Evolutionary conservation across 2,113 vertebrate species (phyloP).

Genomic region (Thermophis baileyi): DNA sequence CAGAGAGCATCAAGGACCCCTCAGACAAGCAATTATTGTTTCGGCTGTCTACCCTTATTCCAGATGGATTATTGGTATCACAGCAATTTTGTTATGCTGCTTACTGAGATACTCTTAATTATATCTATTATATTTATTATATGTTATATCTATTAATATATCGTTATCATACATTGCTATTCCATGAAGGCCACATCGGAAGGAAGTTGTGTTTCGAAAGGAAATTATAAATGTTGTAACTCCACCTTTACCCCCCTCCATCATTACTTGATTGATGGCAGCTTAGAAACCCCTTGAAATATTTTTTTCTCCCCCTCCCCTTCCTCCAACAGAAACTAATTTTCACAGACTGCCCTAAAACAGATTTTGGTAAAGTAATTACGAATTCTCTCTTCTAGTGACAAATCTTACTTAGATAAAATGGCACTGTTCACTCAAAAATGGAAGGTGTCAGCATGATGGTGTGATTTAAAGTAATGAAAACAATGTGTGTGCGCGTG

Average conservation of each 20-base stretch:
- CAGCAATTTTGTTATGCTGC: not conserved
- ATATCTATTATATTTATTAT: not conserved
- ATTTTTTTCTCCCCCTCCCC: not conserved
- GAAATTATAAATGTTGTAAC: not conserved
- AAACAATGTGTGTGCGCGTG: not conserved
- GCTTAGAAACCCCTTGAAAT: not conserved
- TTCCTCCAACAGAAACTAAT: not conserved
- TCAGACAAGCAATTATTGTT: not conserved
- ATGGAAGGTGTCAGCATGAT: not conserved
- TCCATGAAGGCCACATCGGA: not conserved
- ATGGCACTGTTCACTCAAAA: not conserved
- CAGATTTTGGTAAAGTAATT: not conserved
- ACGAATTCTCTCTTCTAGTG: not conserved
- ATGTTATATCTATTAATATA: not conserved
- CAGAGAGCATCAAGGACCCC: not conserved
- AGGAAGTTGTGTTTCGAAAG: not conserved
- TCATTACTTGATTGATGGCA: not conserved
- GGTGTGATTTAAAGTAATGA: not conserved
- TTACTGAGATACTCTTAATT: not conserved
- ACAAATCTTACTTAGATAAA: not conserved
- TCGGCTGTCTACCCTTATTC: not conserved
- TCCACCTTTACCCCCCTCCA: not conserved
- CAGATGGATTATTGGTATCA: not conserved
- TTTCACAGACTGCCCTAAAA: not conserved
- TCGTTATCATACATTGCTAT: not conserved